A percentile compares a stretch with the other conserved stretches of the same genome.
Evolutionary conservation across 2,888 invertebrate genomes (phyloP).

Genomic region (Escarpia spicata): DNA sequence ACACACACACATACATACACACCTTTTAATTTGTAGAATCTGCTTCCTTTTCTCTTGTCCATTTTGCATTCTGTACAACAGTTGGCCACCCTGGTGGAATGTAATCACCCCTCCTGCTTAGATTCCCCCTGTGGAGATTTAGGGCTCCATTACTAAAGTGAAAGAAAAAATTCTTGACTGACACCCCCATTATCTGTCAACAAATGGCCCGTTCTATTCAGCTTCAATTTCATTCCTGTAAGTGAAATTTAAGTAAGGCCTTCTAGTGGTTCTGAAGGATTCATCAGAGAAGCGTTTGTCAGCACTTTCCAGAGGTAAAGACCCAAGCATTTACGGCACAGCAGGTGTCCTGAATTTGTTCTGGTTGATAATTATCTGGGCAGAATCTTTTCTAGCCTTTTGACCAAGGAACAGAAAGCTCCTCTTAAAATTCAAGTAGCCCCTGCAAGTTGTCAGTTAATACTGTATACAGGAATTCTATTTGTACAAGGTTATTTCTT

Average conservation of each 20-base stretch:
- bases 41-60: background rate
- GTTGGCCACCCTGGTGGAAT: background rate
- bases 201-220: background rate
- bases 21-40: background rate
- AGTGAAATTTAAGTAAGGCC: conserved; percentile 12
- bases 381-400: no score
- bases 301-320: background rate
- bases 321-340: background rate
- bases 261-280: background rate
- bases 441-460: background rate
- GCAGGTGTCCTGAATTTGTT: no score
- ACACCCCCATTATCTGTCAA: background rate
- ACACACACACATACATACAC: no score
- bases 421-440: background rate
- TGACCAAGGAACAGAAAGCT: no score
- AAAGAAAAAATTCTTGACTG: conserved; percentile 8
- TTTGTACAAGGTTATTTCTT: no score
- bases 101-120: background rate
- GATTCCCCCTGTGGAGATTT: background rate
- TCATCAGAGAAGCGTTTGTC: background rate
- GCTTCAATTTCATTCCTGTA: background rate
- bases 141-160: background rate
- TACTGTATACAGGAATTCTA: background rate
- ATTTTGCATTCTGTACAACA: background rate
- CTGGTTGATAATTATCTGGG: no score